Conservation (phyloP, 2,888 invertebrate genomes). For the Agrypnus murinus region DNA sequence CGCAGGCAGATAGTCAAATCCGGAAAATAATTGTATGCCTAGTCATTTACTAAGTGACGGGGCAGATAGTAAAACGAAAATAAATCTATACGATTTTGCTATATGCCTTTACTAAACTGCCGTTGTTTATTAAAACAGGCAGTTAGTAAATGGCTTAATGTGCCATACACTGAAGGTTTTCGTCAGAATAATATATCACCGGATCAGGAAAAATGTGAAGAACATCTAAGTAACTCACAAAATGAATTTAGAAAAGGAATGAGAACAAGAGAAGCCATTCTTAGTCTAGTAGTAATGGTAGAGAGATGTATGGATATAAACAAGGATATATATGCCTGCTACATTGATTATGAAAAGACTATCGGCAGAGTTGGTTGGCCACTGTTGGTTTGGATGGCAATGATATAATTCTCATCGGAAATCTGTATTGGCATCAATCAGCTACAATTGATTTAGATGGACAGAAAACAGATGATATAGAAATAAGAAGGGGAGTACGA, state of each 20-base stretch:
- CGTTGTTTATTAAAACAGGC: too few species aligned
- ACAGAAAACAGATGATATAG: neutral
- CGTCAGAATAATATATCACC: too few species aligned
- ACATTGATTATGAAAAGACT: neutral
- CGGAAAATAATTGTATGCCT: too few species aligned
- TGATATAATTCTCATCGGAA: neutral
- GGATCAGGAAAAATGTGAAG: neutral
- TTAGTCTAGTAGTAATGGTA: neutral
- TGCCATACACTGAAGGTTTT: too few species aligned
- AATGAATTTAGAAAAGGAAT: neutral
- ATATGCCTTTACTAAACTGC: too few species aligned
- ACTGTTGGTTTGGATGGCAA: neutral
- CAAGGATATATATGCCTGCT: slow-evolving; percentile 9
- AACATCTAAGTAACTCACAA: neutral
- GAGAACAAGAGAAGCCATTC: slow-evolving; percentile 6
- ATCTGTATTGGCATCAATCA: neutral
- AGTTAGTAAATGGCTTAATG: too few species aligned
- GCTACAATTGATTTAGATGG: neutral
- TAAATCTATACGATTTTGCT: too few species aligned
- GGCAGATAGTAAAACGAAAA: too few species aligned
- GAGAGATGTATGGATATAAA: neutral
- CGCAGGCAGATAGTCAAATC: too few species aligned
- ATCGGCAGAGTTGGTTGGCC: neutral
- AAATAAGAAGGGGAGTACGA: neutral
- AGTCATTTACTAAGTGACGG: too few species aligned